Base-by-base conservation (phyloP, 2,113 vertebrate species). In the Ciconia stormi region DNA sequence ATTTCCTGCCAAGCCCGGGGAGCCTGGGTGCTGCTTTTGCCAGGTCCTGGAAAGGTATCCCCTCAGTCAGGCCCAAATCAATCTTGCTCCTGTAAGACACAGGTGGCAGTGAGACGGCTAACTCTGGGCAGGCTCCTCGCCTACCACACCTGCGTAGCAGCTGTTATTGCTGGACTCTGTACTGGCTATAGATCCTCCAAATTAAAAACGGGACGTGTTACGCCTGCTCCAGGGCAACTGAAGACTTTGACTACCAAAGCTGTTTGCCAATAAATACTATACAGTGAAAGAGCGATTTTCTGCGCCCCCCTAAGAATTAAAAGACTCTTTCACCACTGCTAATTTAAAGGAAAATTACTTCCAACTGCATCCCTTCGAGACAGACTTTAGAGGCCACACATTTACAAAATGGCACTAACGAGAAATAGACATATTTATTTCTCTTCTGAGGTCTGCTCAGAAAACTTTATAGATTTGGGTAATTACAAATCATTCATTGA, bases 321-420 rank as follows among this genome's bases (percentile, higher is more conserved):
- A 93, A 69, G 22, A 19, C 16, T 69, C 15, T 77, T 94, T 88
- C 66, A 73, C 8, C 14, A 20, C 42, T 1, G 2, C 10, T 89
- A 50, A 71, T 88, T 88, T 82, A 84, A 87, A 83, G 58, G 38
- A 78, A 90, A 94, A 66, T 11, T 42, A 25, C 42, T 88, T 74
- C 16, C 65, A 90, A 66, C 14, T 73, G 4, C n/a, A 67, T 47
- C 20, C 23, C 18, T 73, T 78, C 18, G 38, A 77, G 27, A 55
- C 10, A 69, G 71, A 58, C 12, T 70, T 88, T 70, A 46, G 20
- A 80, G 8, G 26, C 7, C 20, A 63, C 6, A 7, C 21, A 50
- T 83, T 89, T 83, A 40, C 13, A 63, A 82, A 81, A 63, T 6
- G 5, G 2, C 16, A 44, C 19, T 61, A 20, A 78, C 77, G 26